Evolutionary conservation across 2,113 vertebrate genomes (phyloP), one percentile per base, ranked within the genome.

Genomic region (Callospermophilus lateralis): DNA sequence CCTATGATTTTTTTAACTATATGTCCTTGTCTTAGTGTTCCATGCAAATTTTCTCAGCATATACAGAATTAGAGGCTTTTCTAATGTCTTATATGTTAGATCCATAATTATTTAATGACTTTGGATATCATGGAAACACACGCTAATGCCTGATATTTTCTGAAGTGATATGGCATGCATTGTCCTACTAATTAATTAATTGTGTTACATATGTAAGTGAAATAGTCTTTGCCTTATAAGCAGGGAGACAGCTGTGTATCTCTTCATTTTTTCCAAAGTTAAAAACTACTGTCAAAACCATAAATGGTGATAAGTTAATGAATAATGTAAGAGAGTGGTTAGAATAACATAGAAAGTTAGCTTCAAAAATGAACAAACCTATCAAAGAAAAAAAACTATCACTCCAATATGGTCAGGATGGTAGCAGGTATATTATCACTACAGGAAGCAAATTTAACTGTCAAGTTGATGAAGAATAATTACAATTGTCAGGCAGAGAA

Each of bases 361-460:
- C 45, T 92, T 92, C 28, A 96, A 97, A 93, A 97, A 95, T 76
- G 84, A 96, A 51, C 84, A 97, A 95, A 94, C 17, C 39, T 80
- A 96, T 32, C n/a, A 92, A 85, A 97, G 94, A 91, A 77, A 97
- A 78, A 79, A 92, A 73, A 92, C 89, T 58, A 45, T 39, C 92
- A 87, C 48, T 97, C 37, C 73, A 78, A 26, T 63, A 42, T 58
- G 72, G 83, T 85, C 96, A 90, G 34, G 72, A 76, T 94, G 84
- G 91, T 97, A 96, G 84, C 95, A 97, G 94, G 94, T 97, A 97
- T 92, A 97, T 97, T 91, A 97, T 97, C 95, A 84, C 96, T 85
- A 77, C 92, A 97, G 96, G 97, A 96, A 94, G 91, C 83, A 97
- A 96, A 97, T 97, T 96, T 95, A 94, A 53, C 92, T 98, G 95